Evolutionary conservation across 2,113 vertebrate genomes (phyloP), one percentile per base, ranked within the genome.

Genomic region (Hydrolagus affinis): DNA sequence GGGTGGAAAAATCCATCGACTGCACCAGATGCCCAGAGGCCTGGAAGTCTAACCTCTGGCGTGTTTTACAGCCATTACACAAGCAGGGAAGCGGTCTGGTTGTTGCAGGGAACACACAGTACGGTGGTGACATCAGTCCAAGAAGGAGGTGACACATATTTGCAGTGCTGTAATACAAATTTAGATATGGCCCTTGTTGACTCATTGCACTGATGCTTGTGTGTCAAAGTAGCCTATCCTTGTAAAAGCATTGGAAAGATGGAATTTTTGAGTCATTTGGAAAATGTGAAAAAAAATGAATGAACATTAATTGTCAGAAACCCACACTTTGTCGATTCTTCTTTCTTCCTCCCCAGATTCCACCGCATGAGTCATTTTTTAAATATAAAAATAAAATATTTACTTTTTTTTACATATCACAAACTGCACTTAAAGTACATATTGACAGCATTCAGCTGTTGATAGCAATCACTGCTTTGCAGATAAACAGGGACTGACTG

Each of bases 101-200:
- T 10, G 12, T 23, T 83, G 15, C 62, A 66, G 25, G 6, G 32
- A 6, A 44, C 44, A 44, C 6, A 6, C 44, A 44, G 44, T 44
- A 44, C 6, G 1, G 44, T 44, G 44, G 44, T 44, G 6, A 44
- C 44, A 44, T 44, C 44, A 44, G 44, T 44, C 44, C 8, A 90
- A 90, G 91, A 91, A 87, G 88, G 88, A 86, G 88, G 88, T 88
- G 87, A 89, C 86, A 30, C 88, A 44, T 88, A 86, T 87, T 90
- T 91, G 90, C 88, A 86, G 25, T 60, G n/a, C 23, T 6, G 21
- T 59, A 44, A 78, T 44, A 85, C 11, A 23, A 72, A 30, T 14
- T 68, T n/a, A 44, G 59, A 10, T 2, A 7, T 88, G 85, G 85
- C 87, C 66, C 86, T 71, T 73, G 87, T 88, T 87, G 86, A 88